Evolutionary conservation across 2,113 vertebrate genomes (phyloP).

Genomic region (Monopterus albus): DNA sequence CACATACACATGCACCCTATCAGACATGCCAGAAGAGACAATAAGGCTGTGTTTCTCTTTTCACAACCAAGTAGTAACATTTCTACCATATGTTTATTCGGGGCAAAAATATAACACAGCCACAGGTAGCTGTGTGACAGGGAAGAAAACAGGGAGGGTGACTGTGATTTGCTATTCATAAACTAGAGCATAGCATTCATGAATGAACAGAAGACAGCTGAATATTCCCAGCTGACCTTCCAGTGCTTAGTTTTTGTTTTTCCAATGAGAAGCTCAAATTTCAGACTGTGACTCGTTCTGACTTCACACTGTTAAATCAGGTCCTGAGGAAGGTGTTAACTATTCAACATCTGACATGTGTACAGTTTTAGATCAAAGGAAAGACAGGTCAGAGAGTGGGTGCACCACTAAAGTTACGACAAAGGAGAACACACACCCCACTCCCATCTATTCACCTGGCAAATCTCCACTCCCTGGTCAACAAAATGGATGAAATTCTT

Average conservation of each 20-base stretch:
- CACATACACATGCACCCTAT: slow-evolving; percentile 23
- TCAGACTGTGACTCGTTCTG: slow-evolving; percentile 40
- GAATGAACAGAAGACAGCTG: slow-evolving; percentile 42
- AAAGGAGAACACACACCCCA: no score
- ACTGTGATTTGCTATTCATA: slow-evolving; percentile 40
- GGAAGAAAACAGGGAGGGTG: background rate
- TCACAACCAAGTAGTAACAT: slow-evolving; percentile 37
- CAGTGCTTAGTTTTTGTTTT: slow-evolving; percentile 6
- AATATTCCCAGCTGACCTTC: slow-evolving; percentile 33
- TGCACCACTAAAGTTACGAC: no score
- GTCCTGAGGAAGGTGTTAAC: slow-evolving; percentile 44
- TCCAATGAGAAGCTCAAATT: slow-evolving; percentile 25
- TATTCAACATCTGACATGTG: slow-evolving; percentile 17
- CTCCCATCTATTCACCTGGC: no score
- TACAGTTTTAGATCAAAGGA: no score
- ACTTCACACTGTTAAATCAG: slow-evolving; percentile 40
- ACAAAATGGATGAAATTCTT: no score
- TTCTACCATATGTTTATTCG: slow-evolving; percentile 41
- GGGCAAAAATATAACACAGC: slow-evolving; percentile 15
- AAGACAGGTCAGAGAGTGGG: no score
- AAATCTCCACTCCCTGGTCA: no score
- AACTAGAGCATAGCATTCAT: slow-evolving; percentile 31
- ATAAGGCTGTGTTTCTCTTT: slow-evolving; percentile 55
- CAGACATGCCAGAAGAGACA: slow-evolving; percentile 49
- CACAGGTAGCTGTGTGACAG: slow-evolving; percentile 41